phyloP scores from a whole-genome alignment of 1,140 invertebrate species.

The Diprion similis region DNA sequence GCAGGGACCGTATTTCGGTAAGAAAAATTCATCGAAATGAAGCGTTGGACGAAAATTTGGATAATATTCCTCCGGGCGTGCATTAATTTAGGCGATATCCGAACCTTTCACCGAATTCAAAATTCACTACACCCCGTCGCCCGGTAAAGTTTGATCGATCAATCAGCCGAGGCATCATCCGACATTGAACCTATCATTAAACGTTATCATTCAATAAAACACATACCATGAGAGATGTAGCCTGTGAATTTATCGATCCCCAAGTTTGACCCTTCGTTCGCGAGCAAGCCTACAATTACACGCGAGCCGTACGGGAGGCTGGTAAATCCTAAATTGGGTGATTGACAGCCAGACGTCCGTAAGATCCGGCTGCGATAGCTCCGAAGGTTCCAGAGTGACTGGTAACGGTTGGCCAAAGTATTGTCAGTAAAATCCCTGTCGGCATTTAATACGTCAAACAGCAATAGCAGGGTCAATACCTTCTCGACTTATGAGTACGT shows the following conservation, averaged over 20 bases:
- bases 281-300: slow-evolving; percentile 16
- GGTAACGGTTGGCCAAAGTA: not conserved
- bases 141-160: not conserved
- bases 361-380: slow-evolving; percentile 14
- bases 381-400: slow-evolving; percentile 1
- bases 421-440: slow-evolving; percentile 1
- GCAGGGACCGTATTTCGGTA: no score
- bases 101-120: no score
- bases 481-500: not conserved
- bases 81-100: no score
- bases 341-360: slow-evolving; percentile 14
- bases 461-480: slow-evolving; percentile 12
- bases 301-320: slow-evolving; percentile 12
- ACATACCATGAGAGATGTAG: not conserved
- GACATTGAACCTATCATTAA: not conserved
- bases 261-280: not conserved
- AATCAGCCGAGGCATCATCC: not conserved
- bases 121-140: no score
- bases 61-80: no score
- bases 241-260: not conserved
- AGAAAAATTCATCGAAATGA: no score
- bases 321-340: slow-evolving; percentile 21
- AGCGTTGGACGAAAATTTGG: no score
- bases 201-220: slow-evolving; percentile 6
- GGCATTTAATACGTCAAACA: not conserved